Evolutionary conservation across 2,797 vertebrate genomes (phyloP).

Genomic region (Diplodus sargus): DNA sequence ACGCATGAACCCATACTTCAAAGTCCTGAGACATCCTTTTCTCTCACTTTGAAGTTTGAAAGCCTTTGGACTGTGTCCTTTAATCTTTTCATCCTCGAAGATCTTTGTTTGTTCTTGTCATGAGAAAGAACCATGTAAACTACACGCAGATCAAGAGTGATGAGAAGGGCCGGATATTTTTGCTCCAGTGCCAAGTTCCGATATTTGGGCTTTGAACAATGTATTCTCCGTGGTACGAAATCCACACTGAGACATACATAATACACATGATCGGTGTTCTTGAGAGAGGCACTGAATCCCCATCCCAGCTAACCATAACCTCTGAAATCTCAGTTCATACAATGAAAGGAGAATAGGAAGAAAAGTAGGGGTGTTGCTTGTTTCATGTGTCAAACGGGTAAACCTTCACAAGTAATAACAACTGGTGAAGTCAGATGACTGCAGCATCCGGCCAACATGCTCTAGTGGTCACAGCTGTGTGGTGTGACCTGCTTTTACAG

Average conservation of each 20-base stretch:
- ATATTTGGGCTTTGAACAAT: constrained; percentile 24
- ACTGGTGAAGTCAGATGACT: neutral
- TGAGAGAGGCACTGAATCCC: neutral
- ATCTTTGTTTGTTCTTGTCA: constrained; percentile 46
- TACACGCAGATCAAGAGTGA: constrained; percentile 4
- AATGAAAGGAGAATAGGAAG: neutral
- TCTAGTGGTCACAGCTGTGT: neutral
- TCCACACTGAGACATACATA: constrained; percentile 8
- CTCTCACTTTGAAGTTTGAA: constrained; percentile 50
- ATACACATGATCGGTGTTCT: neutral
- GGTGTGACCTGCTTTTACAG: constrained; percentile 12
- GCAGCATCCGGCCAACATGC: neutral
- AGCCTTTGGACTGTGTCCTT: constrained; percentile 27
- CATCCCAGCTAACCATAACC: no score
- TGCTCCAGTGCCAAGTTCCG: constrained; percentile 24
- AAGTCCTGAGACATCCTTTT: constrained; percentile 32
- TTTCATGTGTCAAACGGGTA: neutral
- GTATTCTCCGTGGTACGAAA: constrained; percentile 4
- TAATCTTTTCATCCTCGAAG: constrained; percentile 26
- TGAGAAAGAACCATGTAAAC: constrained; percentile 32
- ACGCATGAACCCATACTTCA: constrained; percentile 37
- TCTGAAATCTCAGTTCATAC: neutral
- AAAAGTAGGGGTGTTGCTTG: neutral
- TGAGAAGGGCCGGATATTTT: constrained; percentile 21
- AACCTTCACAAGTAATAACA: neutral